Evolutionary conservation across 1,140 invertebrate species (phyloP).

Genomic region (Drosophila willistoni): DNA sequence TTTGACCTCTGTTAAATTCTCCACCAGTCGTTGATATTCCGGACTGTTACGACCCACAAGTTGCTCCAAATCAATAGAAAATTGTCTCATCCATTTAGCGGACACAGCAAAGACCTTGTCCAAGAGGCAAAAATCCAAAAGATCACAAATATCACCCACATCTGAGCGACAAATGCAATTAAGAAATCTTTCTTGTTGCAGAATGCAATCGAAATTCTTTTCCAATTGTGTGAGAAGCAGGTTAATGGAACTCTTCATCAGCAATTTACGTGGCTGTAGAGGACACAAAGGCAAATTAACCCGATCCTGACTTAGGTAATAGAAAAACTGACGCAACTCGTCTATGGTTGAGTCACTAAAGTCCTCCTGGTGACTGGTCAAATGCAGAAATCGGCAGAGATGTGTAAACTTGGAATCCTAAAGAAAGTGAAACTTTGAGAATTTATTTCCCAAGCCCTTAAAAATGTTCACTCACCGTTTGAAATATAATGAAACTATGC

Average conservation of each 20-base stretch:
- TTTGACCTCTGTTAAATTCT: slow-evolving; percentile 56
- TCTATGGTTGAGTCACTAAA: slow-evolving; percentile 67
- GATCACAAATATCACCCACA: slow-evolving; percentile 74
- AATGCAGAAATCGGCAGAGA: slow-evolving; percentile 65
- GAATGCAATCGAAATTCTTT: slow-evolving; percentile 64
- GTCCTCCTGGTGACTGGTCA: slow-evolving; percentile 58
- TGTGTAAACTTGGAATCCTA: slow-evolving; percentile 63
- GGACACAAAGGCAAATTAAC: slow-evolving; percentile 63
- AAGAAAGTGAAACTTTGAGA: neutral
- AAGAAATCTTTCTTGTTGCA: slow-evolving; percentile 71
- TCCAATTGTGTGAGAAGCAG: slow-evolving; percentile 67
- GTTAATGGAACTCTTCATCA: slow-evolving; percentile 68
- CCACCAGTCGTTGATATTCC: slow-evolving; percentile 64
- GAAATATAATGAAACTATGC: slow-evolving; percentile 85
- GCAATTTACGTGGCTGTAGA: slow-evolving; percentile 38
- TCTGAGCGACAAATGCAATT: slow-evolving; percentile 74
- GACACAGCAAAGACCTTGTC: slow-evolving; percentile 66
- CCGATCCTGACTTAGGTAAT: slow-evolving; percentile 68
- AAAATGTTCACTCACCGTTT: slow-evolving; percentile 59
- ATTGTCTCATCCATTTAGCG: slow-evolving; percentile 48
- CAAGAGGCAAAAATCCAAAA: slow-evolving; percentile 73
- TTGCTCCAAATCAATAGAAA: slow-evolving; percentile 59
- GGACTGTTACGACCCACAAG: slow-evolving; percentile 49
- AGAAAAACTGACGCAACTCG: slow-evolving; percentile 71
- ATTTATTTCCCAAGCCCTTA: neutral